A percentile compares a stretch with the other conserved stretches of the same genome.
Conservation (phyloP, 2,113 vertebrate species). For the human region GRCh38 chrX:15207501-15208000, state of each 20-base stretch:
- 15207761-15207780: neutral
- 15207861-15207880: neutral
- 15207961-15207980: neutral
- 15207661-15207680: neutral
- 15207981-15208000: neutral
- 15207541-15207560: neutral
- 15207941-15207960: neutral
- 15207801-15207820: neutral
- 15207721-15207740: neutral
- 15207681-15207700: neutral
- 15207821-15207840: slow-evolving; percentile 10
- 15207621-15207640: neutral
- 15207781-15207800: neutral
- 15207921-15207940: neutral
- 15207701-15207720: neutral
- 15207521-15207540: neutral
- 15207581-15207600: neutral
- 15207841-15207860: neutral
- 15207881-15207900: neutral
- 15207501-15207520: neutral
- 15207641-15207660: neutral
- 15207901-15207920: neutral
- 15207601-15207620: neutral
- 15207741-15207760: neutral
- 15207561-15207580: neutral